Evolutionary conservation across 2,888 invertebrate species (phyloP).

Genomic region (Uloborus plumipes): DNA sequence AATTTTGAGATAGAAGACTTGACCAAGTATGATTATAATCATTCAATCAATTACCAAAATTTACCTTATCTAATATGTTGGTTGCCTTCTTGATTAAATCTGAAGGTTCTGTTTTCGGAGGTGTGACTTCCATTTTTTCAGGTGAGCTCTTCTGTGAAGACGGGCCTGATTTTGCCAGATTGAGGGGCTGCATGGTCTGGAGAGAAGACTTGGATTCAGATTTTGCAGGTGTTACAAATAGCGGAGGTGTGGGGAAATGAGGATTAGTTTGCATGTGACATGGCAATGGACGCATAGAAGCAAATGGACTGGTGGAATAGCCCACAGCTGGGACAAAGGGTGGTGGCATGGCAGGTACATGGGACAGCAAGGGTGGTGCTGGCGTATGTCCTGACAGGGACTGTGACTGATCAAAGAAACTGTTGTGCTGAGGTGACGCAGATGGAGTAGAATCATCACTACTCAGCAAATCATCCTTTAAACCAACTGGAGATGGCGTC

Average conservation of each 20-base stretch:
- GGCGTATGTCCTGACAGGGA: conserved; percentile 17
- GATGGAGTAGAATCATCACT: conserved; percentile 49
- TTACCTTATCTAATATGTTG: conserved; percentile 43
- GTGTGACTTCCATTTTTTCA: conserved; percentile 39
- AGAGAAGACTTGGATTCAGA: conserved; percentile 36
- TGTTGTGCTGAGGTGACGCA: conserved; percentile 34
- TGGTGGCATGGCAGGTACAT: conserved; percentile 36
- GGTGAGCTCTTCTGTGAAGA: conserved; percentile 59
- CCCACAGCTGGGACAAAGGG: conserved; percentile 23
- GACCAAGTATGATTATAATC: no score
- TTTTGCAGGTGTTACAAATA: conserved; percentile 57
- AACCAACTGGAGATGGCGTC: conserved; percentile 29
- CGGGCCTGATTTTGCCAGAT: conserved; percentile 51
- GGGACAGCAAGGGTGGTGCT: conserved; percentile 34
- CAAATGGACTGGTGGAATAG: conserved; percentile 46
- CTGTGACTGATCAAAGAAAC: conserved; percentile 48
- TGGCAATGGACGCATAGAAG: conserved; percentile 48
- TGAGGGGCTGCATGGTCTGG: conserved; percentile 50
- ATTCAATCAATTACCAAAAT: background rate
- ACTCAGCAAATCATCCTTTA: conserved; percentile 52
- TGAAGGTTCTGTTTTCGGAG: conserved; percentile 19
- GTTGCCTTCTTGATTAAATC: conserved; percentile 51
- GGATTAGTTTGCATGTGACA: conserved; percentile 43
- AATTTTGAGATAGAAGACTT: no score
- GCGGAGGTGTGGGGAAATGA: conserved; percentile 65